Base-by-base conservation (phyloP, 1,140 invertebrate species). In the Rhizoglyphus robini region DNA sequence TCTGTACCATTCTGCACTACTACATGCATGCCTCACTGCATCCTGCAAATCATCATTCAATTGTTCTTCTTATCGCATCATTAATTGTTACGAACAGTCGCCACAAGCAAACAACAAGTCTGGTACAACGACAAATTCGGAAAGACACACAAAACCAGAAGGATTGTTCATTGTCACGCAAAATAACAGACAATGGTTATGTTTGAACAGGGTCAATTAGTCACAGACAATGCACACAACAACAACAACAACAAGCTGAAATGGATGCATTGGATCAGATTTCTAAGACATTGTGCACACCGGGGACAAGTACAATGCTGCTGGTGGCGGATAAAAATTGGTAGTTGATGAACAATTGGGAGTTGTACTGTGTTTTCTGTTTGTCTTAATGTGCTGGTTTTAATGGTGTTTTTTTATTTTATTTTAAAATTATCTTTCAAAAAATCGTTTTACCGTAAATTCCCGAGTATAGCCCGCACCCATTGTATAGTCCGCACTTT, bases 221-320 rank as follows among this genome's bases (percentile, higher is more conserved):
- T n/a, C 54, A 58, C 15, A 13, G 15, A 23, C 3, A 60, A 32
- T 60, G 58, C 13, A 3, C 4, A 20, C 18, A 29, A 41, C 18
- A 60, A 1, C 11, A n/a, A n/a, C n/a, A 15, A 32, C 2, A 41
- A 41, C 36, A 41, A 41, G 18, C 36, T 41, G 36, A 41, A 18
- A 18, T 41, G 8, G 36, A 32, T 54, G 31, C 51, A 25, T 54
- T 32, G 51, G 31, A 54, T 54, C 23, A 54, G 31, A 25, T 25
- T 25, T 54, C 31, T 3, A 29, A 15, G 15, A 60, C 2, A 46
- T 46, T 60, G 29, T 60, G 58, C 29, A 60, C 27, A 27, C 58
- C 58, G 23, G 58, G 58, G 8, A 60, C 58, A 23, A 18, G 58
- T n/a, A 60, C 58, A 20, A 29, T 60, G 15, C 13, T 60, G 27